These are phyloP conservation scores for Peromyscus polionotus DNA, from an alignment of 2,113 vertebrate species.

Conservation along the genomic window DNA sequence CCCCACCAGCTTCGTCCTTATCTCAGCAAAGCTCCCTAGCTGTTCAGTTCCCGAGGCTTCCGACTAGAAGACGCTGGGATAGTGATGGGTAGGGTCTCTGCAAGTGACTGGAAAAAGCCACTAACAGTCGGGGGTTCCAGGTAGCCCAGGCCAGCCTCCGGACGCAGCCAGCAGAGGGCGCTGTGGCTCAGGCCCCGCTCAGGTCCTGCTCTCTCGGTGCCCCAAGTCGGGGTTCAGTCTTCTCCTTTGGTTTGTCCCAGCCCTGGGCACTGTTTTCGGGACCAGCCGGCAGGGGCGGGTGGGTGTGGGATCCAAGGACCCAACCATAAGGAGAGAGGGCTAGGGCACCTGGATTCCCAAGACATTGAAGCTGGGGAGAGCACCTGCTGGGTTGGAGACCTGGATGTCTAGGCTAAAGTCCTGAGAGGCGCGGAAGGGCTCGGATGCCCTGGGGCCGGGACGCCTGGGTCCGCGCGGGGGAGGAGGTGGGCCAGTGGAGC, in stretches of 20 bases:
- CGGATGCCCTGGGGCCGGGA: slow-evolving; percentile 25
- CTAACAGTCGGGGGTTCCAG: not conserved
- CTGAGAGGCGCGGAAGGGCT: not conserved
- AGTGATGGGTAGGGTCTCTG: not conserved
- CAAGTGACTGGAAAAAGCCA: not conserved
- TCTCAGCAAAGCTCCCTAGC: not conserved
- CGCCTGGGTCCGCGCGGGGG: slow-evolving; percentile 64
- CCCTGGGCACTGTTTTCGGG: not conserved
- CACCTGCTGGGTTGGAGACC: not conserved
- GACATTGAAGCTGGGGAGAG: not conserved
- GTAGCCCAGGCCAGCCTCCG: not conserved
- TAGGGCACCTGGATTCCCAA: not conserved
- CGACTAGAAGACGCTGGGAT: not conserved
- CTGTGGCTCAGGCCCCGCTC: slow-evolving; percentile 22
- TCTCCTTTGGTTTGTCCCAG: not conserved
- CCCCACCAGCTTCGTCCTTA: not conserved
- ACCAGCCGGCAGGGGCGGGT: not conserved
- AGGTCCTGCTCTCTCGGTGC: not conserved
- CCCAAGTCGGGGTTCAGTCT: not conserved
- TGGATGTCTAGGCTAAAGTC: not conserved
- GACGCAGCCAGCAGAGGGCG: slow-evolving; percentile 76
- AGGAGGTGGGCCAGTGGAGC: slow-evolving; percentile 54
- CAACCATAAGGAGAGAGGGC: not conserved
- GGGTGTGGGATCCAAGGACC: not conserved
- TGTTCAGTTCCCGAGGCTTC: not conserved